Evolutionary conservation across 1,140 invertebrate genomes (phyloP).

Genomic region (Drosophila nebulosa): DNA sequence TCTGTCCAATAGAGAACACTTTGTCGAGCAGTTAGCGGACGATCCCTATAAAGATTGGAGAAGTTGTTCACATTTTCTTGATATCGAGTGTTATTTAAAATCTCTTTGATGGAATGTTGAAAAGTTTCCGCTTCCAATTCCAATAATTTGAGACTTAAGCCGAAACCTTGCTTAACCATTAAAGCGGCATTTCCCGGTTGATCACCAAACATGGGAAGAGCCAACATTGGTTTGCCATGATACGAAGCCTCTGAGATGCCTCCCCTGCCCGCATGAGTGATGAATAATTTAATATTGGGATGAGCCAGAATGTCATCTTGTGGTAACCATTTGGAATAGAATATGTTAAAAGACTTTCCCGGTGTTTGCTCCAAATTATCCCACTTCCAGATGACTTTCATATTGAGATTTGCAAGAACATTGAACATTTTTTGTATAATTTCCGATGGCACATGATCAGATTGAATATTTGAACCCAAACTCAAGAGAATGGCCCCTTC

Average conservation of each 20-base stretch:
- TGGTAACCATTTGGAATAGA: slow-evolving; percentile 85
- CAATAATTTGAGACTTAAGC: slow-evolving; percentile 60
- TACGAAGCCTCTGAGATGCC: slow-evolving; percentile 86
- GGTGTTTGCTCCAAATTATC: slow-evolving; percentile 67
- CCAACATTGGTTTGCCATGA: slow-evolving; percentile 86
- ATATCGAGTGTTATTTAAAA: slow-evolving; percentile 30
- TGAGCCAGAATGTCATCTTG: slow-evolving; percentile 86
- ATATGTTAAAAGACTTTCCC: slow-evolving; percentile 83
- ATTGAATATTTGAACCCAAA: slow-evolving; percentile 82
- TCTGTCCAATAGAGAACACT: slow-evolving; percentile 28
- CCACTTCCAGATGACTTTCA: slow-evolving; percentile 84
- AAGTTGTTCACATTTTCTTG: slow-evolving; percentile 6
- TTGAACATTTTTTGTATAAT: slow-evolving; percentile 74
- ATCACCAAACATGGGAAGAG: slow-evolving; percentile 85
- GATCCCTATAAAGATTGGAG: slow-evolving; percentile 26
- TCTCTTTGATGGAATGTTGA: slow-evolving; percentile 15
- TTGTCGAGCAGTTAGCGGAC: slow-evolving; percentile 21
- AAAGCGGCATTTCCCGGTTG: slow-evolving; percentile 83
- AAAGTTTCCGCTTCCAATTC: slow-evolving; percentile 37
- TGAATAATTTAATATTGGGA: slow-evolving; percentile 85
- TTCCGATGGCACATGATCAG: slow-evolving; percentile 67
- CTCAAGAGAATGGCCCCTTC: slow-evolving; percentile 84
- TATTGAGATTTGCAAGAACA: slow-evolving; percentile 81
- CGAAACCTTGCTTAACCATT: slow-evolving; percentile 80
- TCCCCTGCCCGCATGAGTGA: slow-evolving; percentile 86